Base-by-base conservation (phyloP, 2,797 vertebrate species). In the Coluber constrictor region DNA sequence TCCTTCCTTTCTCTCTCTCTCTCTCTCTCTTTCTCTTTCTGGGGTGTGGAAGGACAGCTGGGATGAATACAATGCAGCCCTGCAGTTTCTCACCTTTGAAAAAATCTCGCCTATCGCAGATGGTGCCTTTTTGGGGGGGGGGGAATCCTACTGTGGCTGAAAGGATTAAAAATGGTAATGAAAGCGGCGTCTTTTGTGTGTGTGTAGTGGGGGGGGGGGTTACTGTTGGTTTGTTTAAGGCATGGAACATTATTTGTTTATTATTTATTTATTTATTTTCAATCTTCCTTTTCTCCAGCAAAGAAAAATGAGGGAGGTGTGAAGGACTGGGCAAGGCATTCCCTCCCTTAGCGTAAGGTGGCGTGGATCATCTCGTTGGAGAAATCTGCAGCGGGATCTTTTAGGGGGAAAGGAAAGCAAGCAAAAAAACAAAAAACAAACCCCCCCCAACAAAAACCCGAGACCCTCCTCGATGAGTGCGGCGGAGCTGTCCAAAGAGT, bases 401-500 rank as follows among this genome's bases (percentile, higher is more conserved):
- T 79, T 43, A 23, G 20, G 74, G 74, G 93, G 94, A 93, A 95
- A 96, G 96, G 96, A 95, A 95, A 96, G 96, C 96, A 93, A 95
- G 16, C 12, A 12, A 32, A n/a, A 57, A 5, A 57, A 57, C 16
- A 57, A 57, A 2, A 18, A 4, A 56, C 4, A 56, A 51, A 51
- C 5, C 47, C 5, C 47, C 5, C 16, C 51, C 51, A 54, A 54
- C 51, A 56, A 56, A 12, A 15, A 56, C 57, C 5, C 18, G 57
- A 59, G 57, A 97, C 96, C 96, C 96, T 98, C 97, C 97, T 98
- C 96, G 94, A 99, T 99, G 99, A 98, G 98, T 96, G 97, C 98
- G 97, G 98, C 98, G 98, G 98, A 97, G 97, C 97, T 98, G 95
- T 97, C 98, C 56, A 98, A 98, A 97, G 98, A 98, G 97, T 96